Evolutionary conservation across 2,113 vertebrate genomes (phyloP).

Genomic region (Todiramphus saurophagus): DNA sequence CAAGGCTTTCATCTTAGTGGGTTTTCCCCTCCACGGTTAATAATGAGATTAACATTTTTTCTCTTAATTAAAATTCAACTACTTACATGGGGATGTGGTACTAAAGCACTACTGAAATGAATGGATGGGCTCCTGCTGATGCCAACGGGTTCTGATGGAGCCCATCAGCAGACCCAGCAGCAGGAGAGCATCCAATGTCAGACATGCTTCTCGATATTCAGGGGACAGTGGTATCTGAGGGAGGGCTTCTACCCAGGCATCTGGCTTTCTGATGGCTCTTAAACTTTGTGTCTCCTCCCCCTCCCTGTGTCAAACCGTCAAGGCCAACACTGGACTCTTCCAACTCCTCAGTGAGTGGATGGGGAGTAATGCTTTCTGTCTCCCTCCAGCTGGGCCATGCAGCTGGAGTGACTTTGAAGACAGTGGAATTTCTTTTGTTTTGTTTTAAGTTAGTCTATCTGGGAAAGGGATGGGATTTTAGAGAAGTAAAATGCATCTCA

Average conservation of each 20-base stretch:
- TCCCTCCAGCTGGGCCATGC: constrained; percentile 2
- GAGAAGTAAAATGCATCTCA: background rate
- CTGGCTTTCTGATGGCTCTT: background rate
- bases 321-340: background rate
- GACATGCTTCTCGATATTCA: accelerated
- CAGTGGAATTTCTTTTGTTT: background rate
- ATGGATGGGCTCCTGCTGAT: background rate
- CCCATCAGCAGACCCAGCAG: background rate
- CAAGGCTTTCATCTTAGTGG: constrained; percentile 14
- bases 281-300: background rate
- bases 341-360: background rate
- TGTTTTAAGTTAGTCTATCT: background rate
- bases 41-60: constrained; percentile 36
- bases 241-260: background rate
- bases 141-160: background rate
- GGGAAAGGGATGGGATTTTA: background rate
- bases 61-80: constrained; percentile 43
- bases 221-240: background rate
- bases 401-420: constrained; percentile 39
- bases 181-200: accelerated
- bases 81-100: background rate
- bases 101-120: background rate
- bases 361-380: background rate
- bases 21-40: background rate
- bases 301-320: background rate